These are phyloP conservation scores for Pogonus chalceus DNA, from an alignment of 1,140 invertebrate species.

Conservation along the genomic window DNA sequence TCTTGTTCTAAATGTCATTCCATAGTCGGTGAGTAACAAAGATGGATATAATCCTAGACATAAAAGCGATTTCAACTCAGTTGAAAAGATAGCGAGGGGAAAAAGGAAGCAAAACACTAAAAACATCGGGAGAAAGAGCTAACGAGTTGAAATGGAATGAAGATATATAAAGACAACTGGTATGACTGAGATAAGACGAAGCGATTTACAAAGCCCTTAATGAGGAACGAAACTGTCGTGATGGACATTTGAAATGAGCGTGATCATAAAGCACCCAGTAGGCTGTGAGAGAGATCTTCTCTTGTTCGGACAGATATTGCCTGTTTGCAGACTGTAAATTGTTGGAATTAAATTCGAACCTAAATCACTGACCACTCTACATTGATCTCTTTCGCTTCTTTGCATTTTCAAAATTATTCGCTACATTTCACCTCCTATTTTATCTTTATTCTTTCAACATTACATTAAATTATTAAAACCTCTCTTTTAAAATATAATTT, in stretches of 20 bases:
- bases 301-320: too few relatives aligned
- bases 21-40: not conserved
- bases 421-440: too few relatives aligned
- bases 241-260: slow-evolving; percentile 19
- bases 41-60: not conserved
- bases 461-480: too few relatives aligned
- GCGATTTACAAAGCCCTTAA: slow-evolving; percentile 26
- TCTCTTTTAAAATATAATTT: too few relatives aligned
- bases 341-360: too few relatives aligned
- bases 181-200: slow-evolving; percentile 7
- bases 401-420: too few relatives aligned
- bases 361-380: too few relatives aligned
- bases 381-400: too few relatives aligned
- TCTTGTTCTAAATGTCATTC: not conserved
- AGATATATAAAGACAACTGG: slow-evolving; percentile 16
- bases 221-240: slow-evolving; percentile 25
- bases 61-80: slow-evolving; percentile 15
- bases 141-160: slow-evolving; percentile 14
- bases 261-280: slow-evolving; percentile 14
- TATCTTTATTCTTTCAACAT: too few relatives aligned
- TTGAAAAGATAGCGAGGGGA: slow-evolving; percentile 6
- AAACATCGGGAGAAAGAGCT: slow-evolving; percentile 19
- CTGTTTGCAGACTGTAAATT: too few relatives aligned
- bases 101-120: slow-evolving; percentile 21
- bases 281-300: slow-evolving; percentile 3